Base-by-base conservation (phyloP, 2,888 invertebrate genomes). In the Brachypalpus laphriformis region DNA sequence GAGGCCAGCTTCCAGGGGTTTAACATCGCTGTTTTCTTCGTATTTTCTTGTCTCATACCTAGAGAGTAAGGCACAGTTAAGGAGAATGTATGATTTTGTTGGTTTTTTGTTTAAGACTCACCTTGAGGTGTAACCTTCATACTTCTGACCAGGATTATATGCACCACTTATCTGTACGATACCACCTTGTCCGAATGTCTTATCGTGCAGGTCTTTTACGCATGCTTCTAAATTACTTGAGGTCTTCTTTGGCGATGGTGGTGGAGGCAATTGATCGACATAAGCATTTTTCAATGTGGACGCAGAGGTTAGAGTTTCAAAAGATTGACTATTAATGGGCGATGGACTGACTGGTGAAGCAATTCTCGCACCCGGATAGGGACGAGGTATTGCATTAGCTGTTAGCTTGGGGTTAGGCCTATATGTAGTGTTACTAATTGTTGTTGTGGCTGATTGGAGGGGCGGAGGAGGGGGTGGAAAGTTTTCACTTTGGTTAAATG, bases 41-140 rank as follows among this genome's bases (percentile, higher is more conserved):
- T 89, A 92, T 87, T 91, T 92, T 87, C 90, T 90, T 28, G 92
- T 92, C 88, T 92, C 92, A 74, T 92, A 92, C 89, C 92, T 92
- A 71, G 11, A 80, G 31, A 40, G 65, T 16, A 14, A 28, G 20
- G 42, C 1, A 56, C n/a, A 20, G 4, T 28, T 20, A 18, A 14
- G 8, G 2, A 47, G 9, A 5, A 14, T 40, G 5, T 28, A 3
- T 8, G 22, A 11, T 16, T 8, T 54, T 56, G 18, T 28, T 37
- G 2, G n/a, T n/a, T n/a, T n/a, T n/a, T n/a, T n/a, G n/a, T n/a
- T n/a, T n/a, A 1, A 14, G 22, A 83, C 93, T 93, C 87, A 94
- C 94, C 94, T 94, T 66, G 94, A 94, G 11, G 95, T 94, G 88
- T 94, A 95, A 66, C 94, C 95, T 88, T 95, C 95, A 88, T 95